Base-by-base conservation (phyloP, 2,888 invertebrate genomes). In the Seira musarum region DNA sequence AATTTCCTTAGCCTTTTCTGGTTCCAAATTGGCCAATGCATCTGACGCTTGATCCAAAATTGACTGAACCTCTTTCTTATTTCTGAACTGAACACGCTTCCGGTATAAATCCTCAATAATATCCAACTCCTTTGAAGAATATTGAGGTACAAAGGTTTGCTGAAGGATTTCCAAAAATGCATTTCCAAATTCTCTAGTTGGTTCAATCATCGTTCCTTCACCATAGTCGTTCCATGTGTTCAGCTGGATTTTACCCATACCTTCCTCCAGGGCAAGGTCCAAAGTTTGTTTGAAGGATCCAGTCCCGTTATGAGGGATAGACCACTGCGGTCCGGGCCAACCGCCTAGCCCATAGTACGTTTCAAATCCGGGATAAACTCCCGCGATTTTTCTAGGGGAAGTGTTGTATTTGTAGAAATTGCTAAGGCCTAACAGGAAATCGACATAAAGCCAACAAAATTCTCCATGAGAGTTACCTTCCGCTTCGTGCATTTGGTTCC, bases 151-250 rank as follows among this genome's bases (percentile, higher is more conserved):
- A 10, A 79, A 30, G 10, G 30, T 77, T 6, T 79, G 30, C n/a
- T 84, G 84, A 0, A 85, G 40, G 60, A 82, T 76, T 30, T 79
- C 83, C 21, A 85, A 76, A 71, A 82, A 85, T 19, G 73, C 79
- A 70, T 80, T 82, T 65, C 85, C 85, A 76, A 84, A 85, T 68
- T 85, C 84, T 25, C 83, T 57, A 0, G 84, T 84, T 8, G 85
- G 85, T 40, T 85, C 85, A 24, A 85, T 66, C 74, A 82, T 82
- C 0, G 85, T 85, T 1, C 83, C 85, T 68, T 85, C 84, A n/a
- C 85, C 85, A 35, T 82, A 83, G 53, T 85, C 85, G 57, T 85
- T 85, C 85, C 85, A 85, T 0, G 85, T 85, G 1, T 76, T 80
- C 1, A 82, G 10, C 60, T 85, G 85, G 30, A 85, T 82, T 66